Evolutionary conservation across 2,113 vertebrate genomes (phyloP).

Genomic region (Acanthochromis polyacanthus): DNA sequence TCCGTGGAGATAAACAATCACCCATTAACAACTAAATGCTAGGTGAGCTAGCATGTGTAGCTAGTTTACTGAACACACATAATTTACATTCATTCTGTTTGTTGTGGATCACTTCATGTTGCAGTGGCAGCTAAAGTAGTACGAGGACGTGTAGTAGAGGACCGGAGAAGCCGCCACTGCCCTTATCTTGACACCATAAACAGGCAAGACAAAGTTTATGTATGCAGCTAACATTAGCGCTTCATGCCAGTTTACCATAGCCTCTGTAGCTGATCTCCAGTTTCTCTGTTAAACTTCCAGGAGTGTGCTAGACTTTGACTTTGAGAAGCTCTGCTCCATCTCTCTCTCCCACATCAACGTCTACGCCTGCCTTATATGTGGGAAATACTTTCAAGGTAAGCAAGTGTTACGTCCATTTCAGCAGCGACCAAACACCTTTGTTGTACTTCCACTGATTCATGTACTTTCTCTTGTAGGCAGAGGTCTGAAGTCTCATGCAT

Average conservation of each 20-base stretch:
- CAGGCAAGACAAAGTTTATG: constrained; percentile 80
- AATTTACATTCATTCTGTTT: background rate
- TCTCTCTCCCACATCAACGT: constrained; percentile 97
- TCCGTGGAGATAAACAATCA: background rate
- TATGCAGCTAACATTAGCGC: background rate
- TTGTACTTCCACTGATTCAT: constrained; percentile 6
- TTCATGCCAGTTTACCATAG: background rate
- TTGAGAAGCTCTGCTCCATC: constrained; percentile 97
- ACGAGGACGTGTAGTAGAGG: constrained; percentile 82
- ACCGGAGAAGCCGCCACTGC: constrained; percentile 94
- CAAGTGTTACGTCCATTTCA: background rate
- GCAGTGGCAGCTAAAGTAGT: constrained; percentile 72
- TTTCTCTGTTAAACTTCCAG: constrained; percentile 73
- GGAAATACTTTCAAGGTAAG: constrained; percentile 97
- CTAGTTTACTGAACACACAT: background rate
- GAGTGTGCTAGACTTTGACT: constrained; percentile 97
- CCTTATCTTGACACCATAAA: constrained; percentile 97
- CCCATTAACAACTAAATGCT: background rate
- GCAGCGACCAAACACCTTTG: background rate
- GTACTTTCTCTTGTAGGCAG: constrained; percentile 83
- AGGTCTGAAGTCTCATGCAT: constrained; percentile 97
- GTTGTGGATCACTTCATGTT: background rate
- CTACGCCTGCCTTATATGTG: constrained; percentile 96
- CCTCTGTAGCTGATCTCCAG: background rate
- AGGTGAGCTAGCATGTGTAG: constrained; percentile 36